Percentiles rank a stretch among this genome's conserved stretches.
Conservation (phyloP, 2,797 vertebrate genomes). For the Botia almorhae region DNA sequence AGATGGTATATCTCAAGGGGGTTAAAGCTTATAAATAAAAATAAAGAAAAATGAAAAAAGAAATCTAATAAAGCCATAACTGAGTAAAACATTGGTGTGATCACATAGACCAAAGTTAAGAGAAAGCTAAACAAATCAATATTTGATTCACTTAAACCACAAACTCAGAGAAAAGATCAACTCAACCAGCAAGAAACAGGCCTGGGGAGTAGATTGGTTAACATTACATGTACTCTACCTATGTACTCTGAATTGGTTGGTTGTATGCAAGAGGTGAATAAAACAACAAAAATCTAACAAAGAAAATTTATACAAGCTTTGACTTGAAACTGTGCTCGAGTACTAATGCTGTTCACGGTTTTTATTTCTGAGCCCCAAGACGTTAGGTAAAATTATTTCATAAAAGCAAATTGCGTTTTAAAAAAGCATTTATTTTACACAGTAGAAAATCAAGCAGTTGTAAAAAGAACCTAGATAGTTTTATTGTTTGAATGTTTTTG, state of each 20-base stretch:
- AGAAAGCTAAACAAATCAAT: not conserved
- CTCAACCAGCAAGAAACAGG: too few relatives aligned
- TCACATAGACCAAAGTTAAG: not conserved
- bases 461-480: not conserved
- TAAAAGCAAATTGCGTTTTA: not conserved
- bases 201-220: not conserved
- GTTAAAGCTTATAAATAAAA: not conserved
- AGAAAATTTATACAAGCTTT: not conserved
- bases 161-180: too few relatives aligned
- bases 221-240: not conserved
- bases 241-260: not conserved
- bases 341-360: too few relatives aligned
- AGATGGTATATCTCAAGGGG: too few relatives aligned
- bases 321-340: not conserved
- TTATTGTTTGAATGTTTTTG: not conserved
- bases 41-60: not conserved
- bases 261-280: not conserved
- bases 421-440: conserved; percentile 1
- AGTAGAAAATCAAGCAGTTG: not conserved
- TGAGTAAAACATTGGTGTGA: not conserved
- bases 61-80: not conserved
- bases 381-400: not conserved
- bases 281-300: not conserved
- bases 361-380: not conserved
- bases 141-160: not conserved